A percentile compares a stretch with the other conserved stretches of the same genome.
phyloP scores from a whole-genome alignment of 2,888 invertebrate genomes.

The Lissocephala sabroskyi region DNA sequence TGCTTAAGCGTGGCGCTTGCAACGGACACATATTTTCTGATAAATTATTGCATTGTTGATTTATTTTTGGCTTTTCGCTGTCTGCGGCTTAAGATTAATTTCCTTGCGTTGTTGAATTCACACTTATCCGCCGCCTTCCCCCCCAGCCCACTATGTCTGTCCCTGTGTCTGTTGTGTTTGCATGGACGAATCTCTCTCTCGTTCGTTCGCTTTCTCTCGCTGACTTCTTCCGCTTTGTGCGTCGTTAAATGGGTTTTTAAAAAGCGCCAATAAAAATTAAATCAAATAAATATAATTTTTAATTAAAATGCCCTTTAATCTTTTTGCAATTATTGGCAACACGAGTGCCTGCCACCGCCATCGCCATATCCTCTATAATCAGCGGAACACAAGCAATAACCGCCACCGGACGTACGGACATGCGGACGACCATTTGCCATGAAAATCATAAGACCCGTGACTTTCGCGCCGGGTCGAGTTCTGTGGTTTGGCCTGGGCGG shows the following conservation, averaged over 20 bases:
- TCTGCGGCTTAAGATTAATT: slow-evolving; percentile 68
- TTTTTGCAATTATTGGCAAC: slow-evolving; percentile 51
- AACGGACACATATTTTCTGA: slow-evolving; percentile 62
- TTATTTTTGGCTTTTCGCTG: slow-evolving; percentile 66
- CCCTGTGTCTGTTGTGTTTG: too few species aligned
- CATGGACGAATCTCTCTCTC: too few species aligned
- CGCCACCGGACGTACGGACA: too few species aligned
- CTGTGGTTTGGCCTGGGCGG: too few species aligned
- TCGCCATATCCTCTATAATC: too few species aligned
- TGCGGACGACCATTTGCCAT: too few species aligned
- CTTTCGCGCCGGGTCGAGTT: too few species aligned
- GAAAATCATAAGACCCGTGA: too few species aligned
- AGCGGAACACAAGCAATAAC: too few species aligned
- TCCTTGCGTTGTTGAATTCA: slow-evolving; percentile 59
- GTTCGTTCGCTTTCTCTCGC: not conserved
- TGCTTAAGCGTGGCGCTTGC: slow-evolving; percentile 32
- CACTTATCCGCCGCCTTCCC: slow-evolving; percentile 32
- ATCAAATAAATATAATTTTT: slow-evolving; percentile 62
- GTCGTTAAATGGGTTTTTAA: slow-evolving; percentile 56
- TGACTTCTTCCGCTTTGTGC: not conserved
- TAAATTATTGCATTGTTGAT: slow-evolving; percentile 66
- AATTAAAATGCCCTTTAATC: slow-evolving; percentile 60
- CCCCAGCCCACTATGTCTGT: not conserved
- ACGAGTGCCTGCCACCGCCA: not conserved
- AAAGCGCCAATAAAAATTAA: slow-evolving; percentile 60